These are phyloP conservation scores for Acipenser oxyrinchus DNA, from an alignment of 2,797 vertebrate species.

Conservation along the genomic window DNA sequence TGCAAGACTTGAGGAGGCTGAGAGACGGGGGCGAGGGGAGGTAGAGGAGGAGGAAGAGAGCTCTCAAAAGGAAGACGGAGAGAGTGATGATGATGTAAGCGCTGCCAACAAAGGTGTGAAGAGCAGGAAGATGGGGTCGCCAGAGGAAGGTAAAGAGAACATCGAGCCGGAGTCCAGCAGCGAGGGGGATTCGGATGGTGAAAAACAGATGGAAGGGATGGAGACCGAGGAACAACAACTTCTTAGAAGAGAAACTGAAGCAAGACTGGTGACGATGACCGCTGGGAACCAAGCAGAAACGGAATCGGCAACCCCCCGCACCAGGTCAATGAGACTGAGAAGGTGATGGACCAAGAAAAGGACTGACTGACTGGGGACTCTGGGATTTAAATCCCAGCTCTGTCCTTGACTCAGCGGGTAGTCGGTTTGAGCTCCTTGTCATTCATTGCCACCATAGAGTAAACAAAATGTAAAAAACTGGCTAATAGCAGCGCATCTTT, in stretches of 20 bases:
- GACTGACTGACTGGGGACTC: constrained; percentile 17
- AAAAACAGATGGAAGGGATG: constrained; percentile 16
- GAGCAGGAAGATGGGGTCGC: neutral
- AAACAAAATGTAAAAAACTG: too few species aligned
- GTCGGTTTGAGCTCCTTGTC: too few species aligned
- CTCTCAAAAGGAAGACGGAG: too few species aligned
- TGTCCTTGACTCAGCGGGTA: too few species aligned
- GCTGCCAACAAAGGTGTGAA: neutral
- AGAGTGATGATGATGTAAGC: neutral
- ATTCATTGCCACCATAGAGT: too few species aligned
- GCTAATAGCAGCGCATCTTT: too few species aligned
- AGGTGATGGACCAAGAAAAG: constrained; percentile 24
- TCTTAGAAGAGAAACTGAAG: neutral
- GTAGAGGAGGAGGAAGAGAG: constrained; percentile 14
- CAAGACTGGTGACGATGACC: neutral
- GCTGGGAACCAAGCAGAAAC: neutral
- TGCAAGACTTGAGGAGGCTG: neutral
- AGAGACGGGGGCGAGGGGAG: neutral
- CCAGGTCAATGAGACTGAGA: neutral
- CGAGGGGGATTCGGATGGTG: neutral
- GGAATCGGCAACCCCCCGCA: neutral
- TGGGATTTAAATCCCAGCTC: too few species aligned
- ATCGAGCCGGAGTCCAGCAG: constrained; percentile 1
- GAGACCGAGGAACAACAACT: neutral
- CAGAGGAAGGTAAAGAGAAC: constrained; percentile 22